Evolutionary conservation across 2,797 vertebrate species (phyloP).

Genomic region (Gymnopithys bicolor): DNA sequence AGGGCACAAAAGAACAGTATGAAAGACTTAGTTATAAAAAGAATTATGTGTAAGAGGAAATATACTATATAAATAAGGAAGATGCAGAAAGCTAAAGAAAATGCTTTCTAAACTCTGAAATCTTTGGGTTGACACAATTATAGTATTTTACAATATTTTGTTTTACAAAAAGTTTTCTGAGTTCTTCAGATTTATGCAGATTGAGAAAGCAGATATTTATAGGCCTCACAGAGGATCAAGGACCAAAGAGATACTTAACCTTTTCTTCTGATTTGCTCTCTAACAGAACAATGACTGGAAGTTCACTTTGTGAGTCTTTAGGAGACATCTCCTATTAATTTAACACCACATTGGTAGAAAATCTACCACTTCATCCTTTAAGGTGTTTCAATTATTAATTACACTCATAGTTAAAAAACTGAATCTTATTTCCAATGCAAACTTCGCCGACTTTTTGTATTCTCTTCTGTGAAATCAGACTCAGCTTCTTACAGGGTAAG

Average conservation of each 20-base stretch:
- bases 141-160: neutral
- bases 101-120: neutral
- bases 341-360: neutral
- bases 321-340: neutral
- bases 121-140: neutral
- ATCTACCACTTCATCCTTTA: neutral
- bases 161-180: neutral
- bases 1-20: constrained; percentile 39
- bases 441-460: neutral
- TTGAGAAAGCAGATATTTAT: neutral
- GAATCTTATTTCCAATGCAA: neutral
- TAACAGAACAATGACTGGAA: neutral
- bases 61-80: constrained; percentile 24
- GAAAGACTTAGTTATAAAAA: constrained; percentile 57
- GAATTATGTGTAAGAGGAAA: constrained; percentile 20
- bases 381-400: neutral
- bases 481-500: neutral
- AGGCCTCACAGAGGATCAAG: neutral
- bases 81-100: constrained; percentile 32
- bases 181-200: neutral
- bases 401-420: neutral
- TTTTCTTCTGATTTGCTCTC: neutral
- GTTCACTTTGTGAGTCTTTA: neutral
- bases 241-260: neutral
- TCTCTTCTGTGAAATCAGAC: neutral